Percentiles rank a stretch among this genome's conserved stretches.
phyloP scores from a whole-genome alignment of 2,888 invertebrate species.

The Drosophila meridiana region DNA sequence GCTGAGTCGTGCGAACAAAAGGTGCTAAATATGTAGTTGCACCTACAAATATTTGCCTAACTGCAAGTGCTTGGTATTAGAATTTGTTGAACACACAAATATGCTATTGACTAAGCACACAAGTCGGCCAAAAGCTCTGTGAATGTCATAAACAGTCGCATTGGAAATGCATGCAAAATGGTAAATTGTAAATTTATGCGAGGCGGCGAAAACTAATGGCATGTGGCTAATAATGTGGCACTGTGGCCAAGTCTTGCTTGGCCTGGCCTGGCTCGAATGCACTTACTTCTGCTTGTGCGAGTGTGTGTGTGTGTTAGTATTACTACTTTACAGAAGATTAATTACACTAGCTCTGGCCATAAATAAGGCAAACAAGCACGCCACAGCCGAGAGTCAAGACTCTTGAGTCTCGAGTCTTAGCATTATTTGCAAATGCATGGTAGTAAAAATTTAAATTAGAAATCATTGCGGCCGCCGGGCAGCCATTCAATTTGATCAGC shows the following conservation, averaged over 20 bases:
- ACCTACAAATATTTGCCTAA: slow-evolving; percentile 17
- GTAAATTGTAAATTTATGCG: slow-evolving; percentile 62
- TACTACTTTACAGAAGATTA: slow-evolving; percentile 73
- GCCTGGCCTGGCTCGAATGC: slow-evolving; percentile 21
- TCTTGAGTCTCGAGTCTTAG: slow-evolving; percentile 11
- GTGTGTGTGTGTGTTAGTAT: slow-evolving; percentile 30
- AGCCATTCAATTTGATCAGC: slow-evolving; percentile 65
- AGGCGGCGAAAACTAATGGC: slow-evolving; percentile 65
- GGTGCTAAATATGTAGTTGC: background rate
- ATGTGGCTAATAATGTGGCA: slow-evolving; percentile 59
- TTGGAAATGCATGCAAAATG: slow-evolving; percentile 65
- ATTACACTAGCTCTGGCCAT: slow-evolving; percentile 68
- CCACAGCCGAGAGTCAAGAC: slow-evolving; percentile 19
- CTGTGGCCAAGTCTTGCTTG: slow-evolving; percentile 24
- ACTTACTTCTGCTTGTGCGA: slow-evolving; percentile 23
- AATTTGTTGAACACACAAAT: background rate
- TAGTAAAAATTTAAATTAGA: slow-evolving; percentile 77
- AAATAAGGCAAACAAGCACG: slow-evolving; percentile 65
- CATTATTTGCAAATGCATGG: slow-evolving; percentile 73
- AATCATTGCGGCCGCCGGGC: slow-evolving; percentile 64
- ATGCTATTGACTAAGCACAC: slow-evolving; percentile 30
- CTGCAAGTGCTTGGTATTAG: background rate
- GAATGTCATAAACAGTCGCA: slow-evolving; percentile 61
- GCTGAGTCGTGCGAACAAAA: background rate
- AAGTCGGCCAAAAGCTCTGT: slow-evolving; percentile 38